Percentiles rank a stretch among this genome's conserved stretches.
Conservation (phyloP, 2,888 invertebrate genomes). For the Hoplodrina blanda region DNA sequence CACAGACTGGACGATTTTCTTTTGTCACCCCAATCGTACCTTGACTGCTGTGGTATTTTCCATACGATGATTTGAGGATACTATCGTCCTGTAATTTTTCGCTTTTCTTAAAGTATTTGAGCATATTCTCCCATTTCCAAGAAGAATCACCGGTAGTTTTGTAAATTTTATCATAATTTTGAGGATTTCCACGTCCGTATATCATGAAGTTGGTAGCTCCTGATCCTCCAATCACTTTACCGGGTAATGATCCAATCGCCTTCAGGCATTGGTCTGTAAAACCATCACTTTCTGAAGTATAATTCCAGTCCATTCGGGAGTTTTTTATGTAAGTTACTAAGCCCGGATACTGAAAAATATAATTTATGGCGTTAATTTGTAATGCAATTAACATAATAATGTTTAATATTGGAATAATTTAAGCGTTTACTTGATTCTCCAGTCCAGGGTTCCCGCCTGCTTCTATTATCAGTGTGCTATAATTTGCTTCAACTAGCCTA, state of each 20-base stretch:
- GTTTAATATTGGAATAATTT: background rate
- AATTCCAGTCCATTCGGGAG: constrained; percentile 64
- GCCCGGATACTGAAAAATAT: constrained; percentile 37
- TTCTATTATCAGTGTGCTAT: constrained; percentile 60
- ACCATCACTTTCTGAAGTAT: constrained; percentile 50
- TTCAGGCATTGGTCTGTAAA: constrained; percentile 3
- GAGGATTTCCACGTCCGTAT: constrained; percentile 66
- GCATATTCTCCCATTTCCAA: constrained; percentile 67
- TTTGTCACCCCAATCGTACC: constrained; percentile 69
- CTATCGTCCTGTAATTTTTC: constrained; percentile 62
- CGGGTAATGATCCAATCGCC: constrained; percentile 52
- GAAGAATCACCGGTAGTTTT: constrained; percentile 55
- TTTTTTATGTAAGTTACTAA: constrained; percentile 32
- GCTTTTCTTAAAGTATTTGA: constrained; percentile 70
- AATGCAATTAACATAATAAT: background rate
- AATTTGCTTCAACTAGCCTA: constrained; percentile 51
- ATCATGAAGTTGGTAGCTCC: constrained; percentile 65
- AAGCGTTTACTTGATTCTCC: constrained; percentile 53
- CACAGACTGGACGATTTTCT: constrained; percentile 32
- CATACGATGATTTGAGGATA: constrained; percentile 53
- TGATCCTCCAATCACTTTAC: constrained; percentile 72
- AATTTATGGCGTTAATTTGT: background rate
- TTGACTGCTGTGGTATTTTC: constrained; percentile 57
- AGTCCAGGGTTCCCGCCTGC: constrained; percentile 62
- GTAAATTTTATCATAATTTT: constrained; percentile 67